These are phyloP conservation scores for Bhutanitis thaidina DNA, from an alignment of 2,888 invertebrate genomes.

Conservation along the genomic window DNA sequence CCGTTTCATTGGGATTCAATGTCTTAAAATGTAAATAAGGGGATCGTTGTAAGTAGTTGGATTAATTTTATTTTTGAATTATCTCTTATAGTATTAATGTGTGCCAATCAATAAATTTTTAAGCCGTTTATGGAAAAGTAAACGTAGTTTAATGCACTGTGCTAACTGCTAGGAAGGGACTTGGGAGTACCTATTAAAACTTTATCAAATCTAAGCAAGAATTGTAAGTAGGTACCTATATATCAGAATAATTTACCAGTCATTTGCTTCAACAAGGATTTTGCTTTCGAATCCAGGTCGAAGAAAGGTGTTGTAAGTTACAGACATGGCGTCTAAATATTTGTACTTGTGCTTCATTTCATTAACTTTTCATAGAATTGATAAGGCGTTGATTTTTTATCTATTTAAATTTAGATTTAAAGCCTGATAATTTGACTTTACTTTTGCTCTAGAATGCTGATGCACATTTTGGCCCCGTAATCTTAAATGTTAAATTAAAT, in stretches of 20 bases:
- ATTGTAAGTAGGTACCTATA: neutral
- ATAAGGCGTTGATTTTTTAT: no score
- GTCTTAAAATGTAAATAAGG: conserved; percentile 26
- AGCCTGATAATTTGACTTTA: no score
- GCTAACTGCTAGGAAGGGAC: no score
- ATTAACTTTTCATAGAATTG: neutral
- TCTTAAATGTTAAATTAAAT: neutral
- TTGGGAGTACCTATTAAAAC: no score
- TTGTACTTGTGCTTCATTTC: neutral
- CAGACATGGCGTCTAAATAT: neutral
- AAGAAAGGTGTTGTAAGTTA: neutral
- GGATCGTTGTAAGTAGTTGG: conserved; percentile 26
- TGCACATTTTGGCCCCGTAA: no score
- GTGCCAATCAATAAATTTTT: no score
- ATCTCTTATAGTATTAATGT: conserved; percentile 10
- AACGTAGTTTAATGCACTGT: no score
- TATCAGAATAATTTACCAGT: neutral
- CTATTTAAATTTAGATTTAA: no score
- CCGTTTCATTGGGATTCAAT: conserved; percentile 32
- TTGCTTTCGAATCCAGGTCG: neutral
- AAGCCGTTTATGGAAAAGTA: neutral
- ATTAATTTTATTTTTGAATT: conserved; percentile 26
- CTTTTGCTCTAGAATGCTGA: no score
- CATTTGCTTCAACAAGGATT: neutral
- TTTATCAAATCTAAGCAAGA: no score